Evolutionary conservation across 2,797 vertebrate species (phyloP).

Genomic region (Cuculus canorus): DNA sequence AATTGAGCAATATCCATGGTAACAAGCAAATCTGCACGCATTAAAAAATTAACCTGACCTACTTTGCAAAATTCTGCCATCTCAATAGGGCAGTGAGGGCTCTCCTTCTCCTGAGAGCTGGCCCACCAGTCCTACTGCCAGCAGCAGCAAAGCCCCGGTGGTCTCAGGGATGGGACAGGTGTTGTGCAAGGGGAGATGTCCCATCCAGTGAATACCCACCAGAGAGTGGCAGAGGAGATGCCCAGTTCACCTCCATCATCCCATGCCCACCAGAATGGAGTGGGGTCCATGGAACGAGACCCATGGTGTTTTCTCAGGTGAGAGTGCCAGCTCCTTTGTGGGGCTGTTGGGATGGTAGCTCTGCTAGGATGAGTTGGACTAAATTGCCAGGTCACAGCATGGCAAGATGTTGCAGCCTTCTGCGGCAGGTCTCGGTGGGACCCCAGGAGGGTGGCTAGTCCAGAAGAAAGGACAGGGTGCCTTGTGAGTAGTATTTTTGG

Average conservation of each 20-base stretch:
- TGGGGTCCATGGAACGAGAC: fast-evolving
- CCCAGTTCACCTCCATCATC: not conserved
- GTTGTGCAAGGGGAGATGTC: not conserved
- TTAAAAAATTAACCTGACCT: constrained; percentile 71
- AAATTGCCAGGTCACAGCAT: fast-evolving
- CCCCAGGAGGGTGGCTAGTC: not conserved
- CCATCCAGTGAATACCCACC: not conserved
- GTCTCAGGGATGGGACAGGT: not conserved
- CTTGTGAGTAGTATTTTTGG: not conserved
- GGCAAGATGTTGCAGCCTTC: not conserved
- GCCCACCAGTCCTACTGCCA: not conserved
- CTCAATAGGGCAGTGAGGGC: not conserved
- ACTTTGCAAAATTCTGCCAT: constrained; percentile 56
- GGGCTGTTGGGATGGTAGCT: not conserved
- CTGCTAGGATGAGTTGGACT: fast-evolving
- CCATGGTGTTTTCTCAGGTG: fast-evolving
- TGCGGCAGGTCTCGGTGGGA: fast-evolving
- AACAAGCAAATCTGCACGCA: constrained; percentile 56
- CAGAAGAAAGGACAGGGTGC: not conserved
- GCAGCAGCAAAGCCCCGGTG: not conserved
- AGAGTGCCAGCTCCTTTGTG: not conserved
- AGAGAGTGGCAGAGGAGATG: fast-evolving
- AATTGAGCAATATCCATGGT: constrained; percentile 74
- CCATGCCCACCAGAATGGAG: not conserved
- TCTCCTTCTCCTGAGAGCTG: fast-evolving